Evolutionary conservation across 2,113 vertebrate genomes (phyloP).

Genomic region (Sceloporus tristichus): DNA sequence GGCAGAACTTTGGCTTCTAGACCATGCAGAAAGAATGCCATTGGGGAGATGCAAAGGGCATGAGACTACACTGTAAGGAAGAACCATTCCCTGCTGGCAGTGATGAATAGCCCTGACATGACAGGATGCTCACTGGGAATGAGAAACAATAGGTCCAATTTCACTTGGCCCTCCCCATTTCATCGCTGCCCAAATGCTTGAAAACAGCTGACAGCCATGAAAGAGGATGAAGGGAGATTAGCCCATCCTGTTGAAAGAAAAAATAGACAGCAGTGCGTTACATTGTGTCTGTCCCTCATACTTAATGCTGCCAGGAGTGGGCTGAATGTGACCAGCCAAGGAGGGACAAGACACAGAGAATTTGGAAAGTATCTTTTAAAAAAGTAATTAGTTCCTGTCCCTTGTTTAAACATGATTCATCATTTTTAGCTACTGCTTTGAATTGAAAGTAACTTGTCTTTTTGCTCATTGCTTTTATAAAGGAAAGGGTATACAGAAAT

Average conservation of each 20-base stretch:
- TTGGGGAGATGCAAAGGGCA: neutral
- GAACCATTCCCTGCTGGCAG: constrained; percentile 13
- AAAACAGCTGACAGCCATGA: constrained; percentile 76
- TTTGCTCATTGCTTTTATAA: too few relatives aligned
- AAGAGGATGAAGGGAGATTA: constrained; percentile 77
- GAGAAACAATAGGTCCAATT: constrained; percentile 62
- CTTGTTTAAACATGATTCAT: too few relatives aligned
- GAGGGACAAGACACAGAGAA: too few relatives aligned
- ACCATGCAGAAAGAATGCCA: constrained; percentile 24
- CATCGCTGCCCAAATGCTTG: constrained; percentile 64
- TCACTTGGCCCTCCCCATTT: constrained; percentile 46
- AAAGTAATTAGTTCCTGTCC: too few relatives aligned
- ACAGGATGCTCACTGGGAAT: constrained; percentile 31
- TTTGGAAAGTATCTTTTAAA: too few relatives aligned
- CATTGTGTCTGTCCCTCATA: neutral
- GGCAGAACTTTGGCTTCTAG: constrained; percentile 11
- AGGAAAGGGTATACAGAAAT: too few relatives aligned
- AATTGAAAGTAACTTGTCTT: too few relatives aligned
- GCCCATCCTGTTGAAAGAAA: constrained; percentile 59
- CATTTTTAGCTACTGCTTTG: too few relatives aligned
- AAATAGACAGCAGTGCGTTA: neutral
- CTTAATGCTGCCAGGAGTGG: neutral
- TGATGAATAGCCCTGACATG: constrained; percentile 39
- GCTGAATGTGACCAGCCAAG: fast-evolving
- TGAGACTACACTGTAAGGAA: neutral